These are phyloP conservation scores for Anguilla marmorata DNA, from an alignment of 2,797 vertebrate species.

Conservation along the genomic window DNA sequence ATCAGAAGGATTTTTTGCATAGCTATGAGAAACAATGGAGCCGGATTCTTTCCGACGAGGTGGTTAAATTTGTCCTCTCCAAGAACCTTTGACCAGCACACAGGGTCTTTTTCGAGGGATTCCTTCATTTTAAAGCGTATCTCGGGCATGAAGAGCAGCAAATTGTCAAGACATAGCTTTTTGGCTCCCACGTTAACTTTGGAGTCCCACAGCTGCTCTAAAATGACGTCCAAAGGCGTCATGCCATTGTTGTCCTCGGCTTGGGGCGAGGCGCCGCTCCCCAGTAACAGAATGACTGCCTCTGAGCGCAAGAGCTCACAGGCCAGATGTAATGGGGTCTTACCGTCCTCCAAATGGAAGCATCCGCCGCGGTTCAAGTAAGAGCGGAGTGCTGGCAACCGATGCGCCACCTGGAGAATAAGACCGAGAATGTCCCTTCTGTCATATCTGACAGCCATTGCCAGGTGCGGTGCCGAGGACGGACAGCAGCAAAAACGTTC, in stretches of 20 bases:
- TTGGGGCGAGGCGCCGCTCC: conserved; percentile 78
- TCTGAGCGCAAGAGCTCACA: conserved; percentile 83
- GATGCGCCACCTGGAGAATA: conserved; percentile 78
- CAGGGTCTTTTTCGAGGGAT: conserved; percentile 67
- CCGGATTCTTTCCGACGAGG: conserved; percentile 74
- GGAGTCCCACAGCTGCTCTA: conserved; percentile 78
- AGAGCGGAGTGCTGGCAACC: conserved; percentile 65
- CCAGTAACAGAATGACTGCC: conserved; percentile 76
- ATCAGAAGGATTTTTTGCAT: conserved; percentile 81
- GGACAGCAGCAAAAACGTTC: conserved; percentile 81
- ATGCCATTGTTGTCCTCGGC: conserved; percentile 75
- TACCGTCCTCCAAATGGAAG: conserved; percentile 75
- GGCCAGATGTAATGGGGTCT: conserved; percentile 81
- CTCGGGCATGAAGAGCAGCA: conserved; percentile 81
- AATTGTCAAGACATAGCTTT: conserved; percentile 78
- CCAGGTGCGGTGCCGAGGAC: conserved; percentile 78
- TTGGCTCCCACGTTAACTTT: conserved; percentile 65
- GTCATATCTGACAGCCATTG: conserved; percentile 84
- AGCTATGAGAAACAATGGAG: conserved; percentile 76
- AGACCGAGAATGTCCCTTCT: conserved; percentile 77
- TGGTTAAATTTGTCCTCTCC: conserved; percentile 78
- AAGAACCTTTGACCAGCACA: conserved; percentile 73
- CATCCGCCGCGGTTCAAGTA: conserved; percentile 73
- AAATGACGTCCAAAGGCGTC: conserved; percentile 78
- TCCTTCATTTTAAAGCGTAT: conserved; percentile 75